Base-by-base conservation (phyloP, 2,888 invertebrate species). In the Amphipyra berbera region DNA sequence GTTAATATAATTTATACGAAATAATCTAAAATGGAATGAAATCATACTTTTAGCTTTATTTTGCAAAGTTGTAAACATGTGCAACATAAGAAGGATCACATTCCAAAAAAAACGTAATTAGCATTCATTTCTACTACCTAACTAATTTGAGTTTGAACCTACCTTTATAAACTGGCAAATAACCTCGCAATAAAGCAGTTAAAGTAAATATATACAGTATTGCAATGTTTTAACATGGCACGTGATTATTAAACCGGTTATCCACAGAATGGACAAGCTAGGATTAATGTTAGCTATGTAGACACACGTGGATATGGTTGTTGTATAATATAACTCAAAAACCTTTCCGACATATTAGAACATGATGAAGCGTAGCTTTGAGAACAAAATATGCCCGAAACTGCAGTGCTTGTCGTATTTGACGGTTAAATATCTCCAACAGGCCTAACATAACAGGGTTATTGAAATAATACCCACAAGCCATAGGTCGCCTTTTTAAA, bases 161-260 rank as follows among this genome's bases (percentile, higher is more conserved):
- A 21, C 6, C 10, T 52, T 47, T 14, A 33, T 30, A n/a, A 33
- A 42, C 30, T 3, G 30, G 38, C 9, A 35, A 30, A 38, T 59
- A 45, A 44, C 66, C 35, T 59, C 49, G 67, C 53, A 54, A 50
- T 50, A 42, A 38, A 72, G 35, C 53, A 60, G 68, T 73, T 66
- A 47, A 68, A 66, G 59, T 54, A 50, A 67, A 73, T 72, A 68
- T 50, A 49, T 50, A 49, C 40, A 72, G 38, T 67, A 73, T 68
- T 73, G 68, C 68, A 72, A 67, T 67, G 35, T 54, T 60, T 37
- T 45, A 67, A 73, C 57, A 44, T 30, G n/a, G 60, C 45, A 69
- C 68, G 50, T 52, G 60, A 69, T 67, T 54, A 8, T 73, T 54
- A 69, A 37, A 42, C 7, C 5, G 0, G 9, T 7, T 10, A 0